Conservation (phyloP, 2,113 vertebrate species). For the Aegithalos caudatus region DNA sequence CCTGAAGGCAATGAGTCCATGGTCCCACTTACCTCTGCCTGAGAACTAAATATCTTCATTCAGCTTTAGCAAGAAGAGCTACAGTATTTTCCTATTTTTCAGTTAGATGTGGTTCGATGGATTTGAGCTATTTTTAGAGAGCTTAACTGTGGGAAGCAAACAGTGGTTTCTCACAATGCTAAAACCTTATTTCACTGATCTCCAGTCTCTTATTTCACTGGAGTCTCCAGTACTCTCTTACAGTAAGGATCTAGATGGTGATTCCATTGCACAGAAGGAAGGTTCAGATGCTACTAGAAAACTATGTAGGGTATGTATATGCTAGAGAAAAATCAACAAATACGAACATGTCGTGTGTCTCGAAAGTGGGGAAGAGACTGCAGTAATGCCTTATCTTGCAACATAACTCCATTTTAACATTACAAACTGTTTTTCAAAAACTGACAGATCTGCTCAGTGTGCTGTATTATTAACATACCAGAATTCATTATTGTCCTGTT, state of each 20-base stretch:
- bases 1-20: background rate
- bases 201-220: background rate
- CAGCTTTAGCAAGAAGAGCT: background rate
- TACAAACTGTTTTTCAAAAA: conserved; percentile 6
- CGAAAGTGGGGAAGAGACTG: background rate
- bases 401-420: background rate
- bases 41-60: background rate
- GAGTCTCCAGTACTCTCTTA: background rate
- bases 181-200: background rate
- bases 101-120: background rate
- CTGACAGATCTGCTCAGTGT: background rate
- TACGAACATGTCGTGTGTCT: background rate
- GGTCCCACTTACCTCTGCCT: background rate
- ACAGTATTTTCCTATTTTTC: background rate
- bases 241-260: background rate
- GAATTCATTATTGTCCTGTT: background rate
- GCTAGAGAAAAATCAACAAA: background rate
- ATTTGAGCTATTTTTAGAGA: background rate
- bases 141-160: background rate
- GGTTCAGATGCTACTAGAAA: background rate
- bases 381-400: background rate
- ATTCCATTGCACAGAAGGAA: background rate
- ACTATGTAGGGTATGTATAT: background rate
- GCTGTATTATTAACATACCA: conserved; percentile 57
- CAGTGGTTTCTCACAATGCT: background rate